Evolutionary conservation across 2,797 vertebrate species (phyloP).

Genomic region (Buphagus erythrorhynchus): DNA sequence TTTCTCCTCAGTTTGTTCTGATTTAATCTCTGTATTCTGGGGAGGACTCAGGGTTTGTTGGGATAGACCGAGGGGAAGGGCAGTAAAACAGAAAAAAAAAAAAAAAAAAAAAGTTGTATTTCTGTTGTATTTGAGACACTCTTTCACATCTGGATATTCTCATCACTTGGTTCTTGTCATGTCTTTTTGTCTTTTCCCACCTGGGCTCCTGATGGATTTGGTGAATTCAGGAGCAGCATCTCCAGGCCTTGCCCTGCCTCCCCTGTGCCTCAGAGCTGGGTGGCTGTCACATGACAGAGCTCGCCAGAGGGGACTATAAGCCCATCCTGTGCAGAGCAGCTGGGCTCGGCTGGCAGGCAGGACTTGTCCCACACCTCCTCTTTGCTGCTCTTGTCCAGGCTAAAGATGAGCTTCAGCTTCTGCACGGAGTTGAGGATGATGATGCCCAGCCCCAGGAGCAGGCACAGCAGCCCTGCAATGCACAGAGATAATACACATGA

Average conservation of each 20-base stretch:
- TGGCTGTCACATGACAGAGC: not conserved
- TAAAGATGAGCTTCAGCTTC: conserved; percentile 86
- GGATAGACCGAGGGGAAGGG: not conserved
- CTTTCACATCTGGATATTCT: not conserved
- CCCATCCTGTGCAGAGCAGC: not conserved
- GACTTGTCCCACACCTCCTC: not conserved
- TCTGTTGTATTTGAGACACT: not conserved
- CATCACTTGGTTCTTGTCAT: rapidly evolving
- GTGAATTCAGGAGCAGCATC: not conserved
- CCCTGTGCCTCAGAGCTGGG: not conserved
- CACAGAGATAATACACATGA: rapidly evolving
- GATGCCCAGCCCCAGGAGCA: conserved; percentile 82
- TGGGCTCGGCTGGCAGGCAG: not conserved
- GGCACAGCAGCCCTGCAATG: conserved; percentile 84
- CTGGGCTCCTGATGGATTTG: not conserved
- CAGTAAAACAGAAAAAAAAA: not conserved
- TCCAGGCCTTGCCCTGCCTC: not conserved
- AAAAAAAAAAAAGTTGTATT: no score
- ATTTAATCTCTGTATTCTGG: not conserved
- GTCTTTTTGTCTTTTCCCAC: not conserved
- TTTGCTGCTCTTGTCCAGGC: conserved; percentile 44
- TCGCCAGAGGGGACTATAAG: not conserved
- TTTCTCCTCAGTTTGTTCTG: not conserved
- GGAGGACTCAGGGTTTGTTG: not conserved
- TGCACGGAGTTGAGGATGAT: conserved; percentile 75